Evolutionary conservation across 2,888 invertebrate genomes (phyloP).

Genomic region (Athalia circularis): DNA sequence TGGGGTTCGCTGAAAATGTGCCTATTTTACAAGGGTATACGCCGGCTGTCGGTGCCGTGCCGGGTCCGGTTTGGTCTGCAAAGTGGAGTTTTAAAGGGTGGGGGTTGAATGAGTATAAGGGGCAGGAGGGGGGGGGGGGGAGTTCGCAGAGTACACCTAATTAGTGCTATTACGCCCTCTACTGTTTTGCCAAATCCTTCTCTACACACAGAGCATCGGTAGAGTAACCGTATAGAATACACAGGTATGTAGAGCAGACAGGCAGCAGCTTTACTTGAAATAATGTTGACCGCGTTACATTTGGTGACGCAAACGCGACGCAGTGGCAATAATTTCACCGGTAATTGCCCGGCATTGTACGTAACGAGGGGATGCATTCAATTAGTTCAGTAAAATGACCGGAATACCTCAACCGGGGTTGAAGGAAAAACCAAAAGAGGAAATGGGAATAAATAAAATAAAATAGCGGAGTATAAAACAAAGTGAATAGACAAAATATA

Average conservation of each 20-base stretch:
- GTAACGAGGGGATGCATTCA: constrained; percentile 7
- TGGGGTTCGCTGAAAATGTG: no score
- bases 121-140: not conserved
- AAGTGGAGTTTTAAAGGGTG: not conserved
- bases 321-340: constrained; percentile 21
- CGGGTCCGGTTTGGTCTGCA: no score
- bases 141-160: constrained; percentile 21
- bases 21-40: no score
- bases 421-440: no score
- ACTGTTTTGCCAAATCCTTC: constrained; percentile 28
- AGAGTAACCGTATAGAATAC: no score
- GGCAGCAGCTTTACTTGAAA: constrained; percentile 3
- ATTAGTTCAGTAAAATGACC: not conserved
- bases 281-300: constrained; percentile 30
- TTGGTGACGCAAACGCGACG: constrained; percentile 18
- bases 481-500: no score
- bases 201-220: no score
- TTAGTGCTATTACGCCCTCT: constrained; percentile 24
- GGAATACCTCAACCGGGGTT: no score
- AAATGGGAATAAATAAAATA: no score
- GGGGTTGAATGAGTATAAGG: not conserved
- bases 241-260: no score
- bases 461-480: no score
- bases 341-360: constrained; percentile 8
- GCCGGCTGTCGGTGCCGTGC: no score